A percentile compares a stretch with the other conserved stretches of the same genome.
phyloP scores from a whole-genome alignment of 2,888 invertebrate genomes.

The Heteromyza rotundicornis region DNA sequence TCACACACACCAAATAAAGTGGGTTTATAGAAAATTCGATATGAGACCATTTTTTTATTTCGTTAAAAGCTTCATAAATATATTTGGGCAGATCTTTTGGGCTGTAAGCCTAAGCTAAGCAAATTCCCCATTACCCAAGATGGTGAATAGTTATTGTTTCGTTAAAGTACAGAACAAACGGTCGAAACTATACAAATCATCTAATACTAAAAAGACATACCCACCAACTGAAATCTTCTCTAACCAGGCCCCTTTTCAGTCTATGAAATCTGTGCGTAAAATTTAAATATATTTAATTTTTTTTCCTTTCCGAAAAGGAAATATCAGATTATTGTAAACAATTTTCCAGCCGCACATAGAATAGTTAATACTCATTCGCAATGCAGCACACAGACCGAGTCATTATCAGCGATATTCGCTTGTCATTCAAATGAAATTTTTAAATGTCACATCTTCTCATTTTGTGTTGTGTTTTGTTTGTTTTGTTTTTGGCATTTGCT shows the following conservation, averaged over 20 bases:
- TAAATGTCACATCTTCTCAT: neutral
- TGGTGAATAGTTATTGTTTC: too few relatives aligned
- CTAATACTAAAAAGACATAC: too few relatives aligned
- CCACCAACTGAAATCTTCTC: too few relatives aligned
- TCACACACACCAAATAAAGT: neutral
- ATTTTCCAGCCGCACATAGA: neutral
- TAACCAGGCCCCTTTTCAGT: neutral
- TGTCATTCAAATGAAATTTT: neutral
- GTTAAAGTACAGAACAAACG: too few relatives aligned
- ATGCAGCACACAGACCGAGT: neutral
- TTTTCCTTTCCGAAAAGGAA: neutral
- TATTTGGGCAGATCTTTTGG: too few relatives aligned
- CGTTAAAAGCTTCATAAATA: too few relatives aligned
- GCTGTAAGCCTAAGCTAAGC: too few relatives aligned
- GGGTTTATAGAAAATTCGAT: too few relatives aligned
- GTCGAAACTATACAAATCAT: too few relatives aligned
- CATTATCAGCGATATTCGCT: conserved; percentile 6
- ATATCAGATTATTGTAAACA: neutral
- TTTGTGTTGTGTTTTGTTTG: neutral
- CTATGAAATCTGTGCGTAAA: neutral
- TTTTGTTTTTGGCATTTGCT: neutral
- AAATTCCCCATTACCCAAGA: too few relatives aligned
- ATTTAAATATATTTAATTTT: neutral
- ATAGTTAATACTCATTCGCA: neutral
- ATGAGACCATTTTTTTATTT: too few relatives aligned